These are phyloP conservation scores for Mobula hypostoma DNA, from an alignment of 2,113 vertebrate genomes.

Conservation along the genomic window DNA sequence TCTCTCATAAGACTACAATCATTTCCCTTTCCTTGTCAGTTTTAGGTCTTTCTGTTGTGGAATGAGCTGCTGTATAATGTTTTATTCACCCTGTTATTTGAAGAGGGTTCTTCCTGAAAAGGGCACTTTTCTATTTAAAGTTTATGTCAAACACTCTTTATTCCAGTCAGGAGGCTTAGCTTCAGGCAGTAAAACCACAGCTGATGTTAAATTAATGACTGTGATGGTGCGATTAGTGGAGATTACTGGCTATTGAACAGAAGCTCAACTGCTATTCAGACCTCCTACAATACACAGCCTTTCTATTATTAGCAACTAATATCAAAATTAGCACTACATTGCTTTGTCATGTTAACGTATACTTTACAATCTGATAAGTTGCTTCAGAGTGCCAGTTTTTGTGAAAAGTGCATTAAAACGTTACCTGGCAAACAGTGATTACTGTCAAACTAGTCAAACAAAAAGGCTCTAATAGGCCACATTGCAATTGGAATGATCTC, in stretches of 20 bases:
- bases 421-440: not conserved
- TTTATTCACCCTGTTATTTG: slow-evolving; percentile 35
- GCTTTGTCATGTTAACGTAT: slow-evolving; percentile 40
- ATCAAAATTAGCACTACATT: slow-evolving; percentile 45
- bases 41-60: not conserved
- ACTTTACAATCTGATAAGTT: slow-evolving; percentile 39
- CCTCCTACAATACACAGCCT: slow-evolving; percentile 52
- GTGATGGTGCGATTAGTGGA: slow-evolving; percentile 58
- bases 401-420: not conserved
- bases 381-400: slow-evolving; percentile 27
- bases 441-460: not conserved
- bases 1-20: not conserved
- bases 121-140: slow-evolving; percentile 49
- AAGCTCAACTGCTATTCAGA: slow-evolving; percentile 48
- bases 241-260: slow-evolving; percentile 58
- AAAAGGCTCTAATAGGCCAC: not conserved
- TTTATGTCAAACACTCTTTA: slow-evolving; percentile 52
- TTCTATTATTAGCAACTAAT: slow-evolving; percentile 57
- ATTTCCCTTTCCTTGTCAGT: not conserved
- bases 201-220: slow-evolving; percentile 70
- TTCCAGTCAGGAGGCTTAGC: slow-evolving; percentile 56
- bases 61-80: not conserved
- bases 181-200: slow-evolving; percentile 51
- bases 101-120: slow-evolving; percentile 14
- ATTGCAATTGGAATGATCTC: not conserved